Base-by-base conservation (phyloP, 1,140 invertebrate species). In the Bombus huntii region DNA sequence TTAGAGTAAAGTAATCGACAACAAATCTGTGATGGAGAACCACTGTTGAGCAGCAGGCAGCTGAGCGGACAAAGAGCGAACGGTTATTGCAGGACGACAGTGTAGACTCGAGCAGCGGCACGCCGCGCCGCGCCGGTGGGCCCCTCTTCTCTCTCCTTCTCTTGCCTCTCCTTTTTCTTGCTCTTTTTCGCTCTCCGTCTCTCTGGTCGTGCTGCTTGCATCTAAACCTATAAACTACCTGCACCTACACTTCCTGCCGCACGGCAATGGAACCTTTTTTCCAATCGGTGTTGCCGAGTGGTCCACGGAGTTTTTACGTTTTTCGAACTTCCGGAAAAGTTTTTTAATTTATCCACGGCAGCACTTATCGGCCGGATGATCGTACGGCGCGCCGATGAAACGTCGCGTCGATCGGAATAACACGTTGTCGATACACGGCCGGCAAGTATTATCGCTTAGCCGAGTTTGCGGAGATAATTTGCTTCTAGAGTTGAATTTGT, bases 11-110 rank as follows among this genome's bases (percentile, higher is more conserved):
- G 13, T 66, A 15, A 66, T 66, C 18, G 47, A 22, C 31, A 22
- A 68, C 31, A 37, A 68, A 68, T 68, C 66, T 37, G 62, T 34
- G 34, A 83, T 89, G 92, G 93, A 92, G 92, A 94, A 93, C 92
- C 93, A 88, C 91, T 93, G 92, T 73, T 83, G 80, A 87, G 91
- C 92, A 93, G 91, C 89, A 95, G 94, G 94, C 93, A 94, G 93
- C 93, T 94, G 93, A 94, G 89, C 93, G 93, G 92, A 95, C 93
- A 94, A 94, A 94, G 94, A 94, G 92, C 91, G 92, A 94, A 94
- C 92, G 92, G 93, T 94, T 92, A 94, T 93, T 95, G 92, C 93
- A 93, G 91, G 91, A 92, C 91, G 91, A 91, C 91, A 92, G 89
- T 87, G 87, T 86, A 91, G 89, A 92, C 84, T 88, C 90, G 87